phyloP scores from a whole-genome alignment of 1,140 invertebrate genomes.

The Euborellia annulipes region DNA sequence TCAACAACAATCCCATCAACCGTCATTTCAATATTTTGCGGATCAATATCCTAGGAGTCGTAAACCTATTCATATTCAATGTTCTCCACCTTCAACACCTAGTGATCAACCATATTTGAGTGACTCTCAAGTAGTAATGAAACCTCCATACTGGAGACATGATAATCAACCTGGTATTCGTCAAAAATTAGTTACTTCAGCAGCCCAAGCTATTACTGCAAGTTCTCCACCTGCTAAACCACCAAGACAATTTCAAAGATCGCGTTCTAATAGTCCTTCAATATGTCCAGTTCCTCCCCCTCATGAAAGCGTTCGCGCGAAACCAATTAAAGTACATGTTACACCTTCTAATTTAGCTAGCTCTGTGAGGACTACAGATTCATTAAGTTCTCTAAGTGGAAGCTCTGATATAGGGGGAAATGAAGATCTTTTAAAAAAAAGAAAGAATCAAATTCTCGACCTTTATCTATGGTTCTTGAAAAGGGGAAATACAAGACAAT shows the following conservation, averaged over 20 bases:
- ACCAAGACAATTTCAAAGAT: too few relatives aligned
- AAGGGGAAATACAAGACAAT: constrained; percentile 14
- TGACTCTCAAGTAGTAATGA: constrained; percentile 29
- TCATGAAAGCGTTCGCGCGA: too few relatives aligned
- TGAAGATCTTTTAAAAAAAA: constrained; percentile 25
- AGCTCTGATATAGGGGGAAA: constrained; percentile 14
- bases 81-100: constrained; percentile 22
- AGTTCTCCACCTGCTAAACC: too few relatives aligned
- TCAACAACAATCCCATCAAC: too few relatives aligned
- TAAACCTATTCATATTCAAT: constrained; percentile 41
- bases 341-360: too few relatives aligned
- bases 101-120: constrained; percentile 31
- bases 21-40: constrained; percentile 44
- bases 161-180: neutral
- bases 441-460: constrained; percentile 13
- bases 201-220: too few relatives aligned
- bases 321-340: too few relatives aligned
- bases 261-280: too few relatives aligned
- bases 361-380: constrained; percentile 16
- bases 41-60: constrained; percentile 46
- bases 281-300: too few relatives aligned
- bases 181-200: too few relatives aligned
- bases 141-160: constrained; percentile 6
- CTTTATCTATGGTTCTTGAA: constrained; percentile 21
- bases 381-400: constrained; percentile 22